Evolutionary conservation across 92 coral and sea anemone genomes (phyloP).

Genomic region (Siderastrea radians): DNA sequence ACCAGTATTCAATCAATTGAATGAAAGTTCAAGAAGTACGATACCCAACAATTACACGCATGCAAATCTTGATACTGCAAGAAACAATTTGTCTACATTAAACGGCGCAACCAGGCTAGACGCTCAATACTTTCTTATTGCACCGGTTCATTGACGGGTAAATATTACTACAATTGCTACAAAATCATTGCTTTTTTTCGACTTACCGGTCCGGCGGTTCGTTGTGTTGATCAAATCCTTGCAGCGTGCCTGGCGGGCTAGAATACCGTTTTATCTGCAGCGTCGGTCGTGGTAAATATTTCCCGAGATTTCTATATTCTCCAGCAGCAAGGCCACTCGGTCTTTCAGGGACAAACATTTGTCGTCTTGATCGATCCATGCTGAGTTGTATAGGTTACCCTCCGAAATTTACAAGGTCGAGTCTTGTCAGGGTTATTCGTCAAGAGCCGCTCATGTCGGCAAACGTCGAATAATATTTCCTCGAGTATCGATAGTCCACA

Average conservation of each 20-base stretch:
- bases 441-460: slow-evolving; percentile 27
- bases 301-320: slow-evolving; percentile 21
- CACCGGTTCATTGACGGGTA: not conserved
- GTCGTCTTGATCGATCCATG: slow-evolving; percentile 35
- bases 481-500: not conserved
- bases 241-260: slow-evolving; percentile 67
- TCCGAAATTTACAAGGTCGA: not conserved
- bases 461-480: not conserved
- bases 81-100: not conserved
- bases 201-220: slow-evolving; percentile 36
- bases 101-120: slow-evolving; percentile 4
- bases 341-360: slow-evolving; percentile 36
- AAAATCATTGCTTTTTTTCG: not conserved
- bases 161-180: not conserved
- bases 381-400: not conserved
- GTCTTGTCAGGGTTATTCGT: slow-evolving; percentile 6
- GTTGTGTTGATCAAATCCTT: slow-evolving; percentile 23
- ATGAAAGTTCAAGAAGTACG: not conserved
- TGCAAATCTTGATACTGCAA: slow-evolving; percentile 10
- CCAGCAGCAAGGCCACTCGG: not conserved
- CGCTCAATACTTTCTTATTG: slow-evolving; percentile 30
- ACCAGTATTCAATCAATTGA: not conserved
- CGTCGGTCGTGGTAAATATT: slow-evolving; percentile 66
- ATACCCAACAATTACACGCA: slow-evolving; percentile 11
- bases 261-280: slow-evolving; percentile 70